A percentile compares a stretch with the other conserved stretches of the same genome.
Evolutionary conservation across 2,888 invertebrate genomes (phyloP).

Genomic region (Phalera bucephala): DNA sequence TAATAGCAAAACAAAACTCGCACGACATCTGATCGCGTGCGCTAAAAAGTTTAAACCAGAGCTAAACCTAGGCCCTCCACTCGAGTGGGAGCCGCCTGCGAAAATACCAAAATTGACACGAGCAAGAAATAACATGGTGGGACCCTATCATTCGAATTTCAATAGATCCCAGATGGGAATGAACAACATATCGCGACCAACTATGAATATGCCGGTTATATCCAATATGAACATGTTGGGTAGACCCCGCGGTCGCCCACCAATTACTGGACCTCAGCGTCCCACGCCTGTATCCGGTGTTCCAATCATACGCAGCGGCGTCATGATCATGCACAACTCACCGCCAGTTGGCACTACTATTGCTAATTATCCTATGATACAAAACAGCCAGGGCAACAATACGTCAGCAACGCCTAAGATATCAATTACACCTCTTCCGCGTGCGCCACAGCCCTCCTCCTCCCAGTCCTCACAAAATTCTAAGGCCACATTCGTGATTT

Average conservation of each 20-base stretch:
- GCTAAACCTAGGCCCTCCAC: slow-evolving; percentile 92
- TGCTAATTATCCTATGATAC: slow-evolving; percentile 69
- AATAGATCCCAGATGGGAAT: slow-evolving; percentile 76
- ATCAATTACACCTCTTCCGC: slow-evolving; percentile 94
- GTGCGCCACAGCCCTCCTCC: slow-evolving; percentile 82
- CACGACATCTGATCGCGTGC: slow-evolving; percentile 94
- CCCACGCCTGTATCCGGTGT: slow-evolving; percentile 67
- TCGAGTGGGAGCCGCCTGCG: slow-evolving; percentile 97
- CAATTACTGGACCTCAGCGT: slow-evolving; percentile 55
- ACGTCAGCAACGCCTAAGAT: slow-evolving; percentile 91
- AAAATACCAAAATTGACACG: slow-evolving; percentile 90
- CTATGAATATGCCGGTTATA: slow-evolving; percentile 52
- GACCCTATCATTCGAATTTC: slow-evolving; percentile 73
- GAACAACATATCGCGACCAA: slow-evolving; percentile 66
- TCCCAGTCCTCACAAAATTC: slow-evolving; percentile 63
- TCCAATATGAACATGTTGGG: slow-evolving; percentile 60
- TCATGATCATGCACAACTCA: slow-evolving; percentile 87
- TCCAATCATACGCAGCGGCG: slow-evolving; percentile 79
- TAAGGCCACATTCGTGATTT: slow-evolving; percentile 96
- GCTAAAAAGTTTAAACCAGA: slow-evolving; percentile 96
- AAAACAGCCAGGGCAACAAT: slow-evolving; percentile 58
- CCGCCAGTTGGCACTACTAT: slow-evolving; percentile 64
- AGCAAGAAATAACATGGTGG: slow-evolving; percentile 68
- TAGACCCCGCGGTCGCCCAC: slow-evolving; percentile 76
- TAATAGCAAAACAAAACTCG: slow-evolving; percentile 95